phyloP scores from a whole-genome alignment of 2,797 vertebrate genomes.

The Tokudaia muenninki region DNA sequence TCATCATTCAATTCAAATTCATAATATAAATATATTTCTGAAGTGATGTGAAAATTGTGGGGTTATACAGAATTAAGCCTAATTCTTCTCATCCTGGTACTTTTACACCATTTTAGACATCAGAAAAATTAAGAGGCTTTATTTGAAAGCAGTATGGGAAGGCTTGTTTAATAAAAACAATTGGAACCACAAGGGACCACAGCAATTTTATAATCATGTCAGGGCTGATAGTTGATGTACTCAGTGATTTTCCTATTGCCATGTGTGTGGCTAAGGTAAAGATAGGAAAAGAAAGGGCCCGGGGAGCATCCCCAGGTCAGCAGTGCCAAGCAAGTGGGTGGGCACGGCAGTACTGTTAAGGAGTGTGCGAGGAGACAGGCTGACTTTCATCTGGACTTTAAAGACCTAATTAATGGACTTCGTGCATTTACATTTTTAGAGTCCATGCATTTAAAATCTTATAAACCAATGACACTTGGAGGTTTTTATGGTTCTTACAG shows the following conservation, averaged over 20 bases:
- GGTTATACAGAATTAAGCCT: slow-evolving; percentile 50
- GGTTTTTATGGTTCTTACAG: not conserved
- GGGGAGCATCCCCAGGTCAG: not conserved
- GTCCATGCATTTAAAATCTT: not conserved
- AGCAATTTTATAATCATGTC: not conserved
- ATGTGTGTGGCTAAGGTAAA: not conserved
- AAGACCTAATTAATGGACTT: slow-evolving; percentile 34
- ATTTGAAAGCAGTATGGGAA: slow-evolving; percentile 18
- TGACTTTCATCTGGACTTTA: slow-evolving; percentile 32
- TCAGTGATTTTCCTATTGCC: slow-evolving; percentile 8
- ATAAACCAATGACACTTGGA: not conserved
- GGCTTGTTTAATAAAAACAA: not conserved
- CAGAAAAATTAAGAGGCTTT: slow-evolving; percentile 16
- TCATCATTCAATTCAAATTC: not conserved
- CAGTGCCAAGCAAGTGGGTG: not conserved
- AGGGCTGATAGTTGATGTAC: not conserved
- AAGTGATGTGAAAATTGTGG: slow-evolving; percentile 39
- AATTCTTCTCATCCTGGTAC: slow-evolving; percentile 3
- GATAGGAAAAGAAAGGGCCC: not conserved
- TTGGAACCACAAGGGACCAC: not conserved
- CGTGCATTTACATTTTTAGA: slow-evolving; percentile 10
- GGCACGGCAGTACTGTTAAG: not conserved
- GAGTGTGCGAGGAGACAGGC: not conserved
- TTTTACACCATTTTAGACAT: not conserved
- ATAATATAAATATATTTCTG: not conserved